Evolutionary conservation across 1,140 invertebrate genomes (phyloP).

Genomic region (Drosophila gunungcola): DNA sequence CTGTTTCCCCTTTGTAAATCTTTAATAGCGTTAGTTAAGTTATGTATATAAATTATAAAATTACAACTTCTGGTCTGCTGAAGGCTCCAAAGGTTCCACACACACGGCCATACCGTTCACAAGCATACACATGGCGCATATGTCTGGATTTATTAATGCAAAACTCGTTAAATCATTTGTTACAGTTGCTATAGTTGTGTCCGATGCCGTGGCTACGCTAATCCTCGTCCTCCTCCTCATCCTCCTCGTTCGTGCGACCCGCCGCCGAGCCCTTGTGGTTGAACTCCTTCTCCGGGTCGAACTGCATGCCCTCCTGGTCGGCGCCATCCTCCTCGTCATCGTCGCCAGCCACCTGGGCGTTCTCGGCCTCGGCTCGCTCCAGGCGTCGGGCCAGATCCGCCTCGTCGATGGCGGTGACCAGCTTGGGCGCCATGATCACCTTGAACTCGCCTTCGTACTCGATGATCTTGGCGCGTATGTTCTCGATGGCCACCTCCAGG

Average conservation of each 20-base stretch:
- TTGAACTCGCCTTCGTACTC: conserved; percentile 96
- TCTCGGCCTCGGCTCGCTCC: conserved; percentile 96
- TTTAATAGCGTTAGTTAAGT: conserved; percentile 22
- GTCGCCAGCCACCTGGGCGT: conserved; percentile 96
- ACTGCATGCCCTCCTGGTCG: conserved; percentile 85
- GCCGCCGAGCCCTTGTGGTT: conserved; percentile 67
- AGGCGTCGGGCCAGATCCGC: conserved; percentile 96
- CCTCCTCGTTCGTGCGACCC: conserved; percentile 58
- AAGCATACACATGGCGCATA: not conserved
- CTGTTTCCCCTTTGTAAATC: conserved; percentile 9
- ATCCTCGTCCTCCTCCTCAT: conserved; percentile 65
- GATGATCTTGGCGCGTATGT: conserved; percentile 94
- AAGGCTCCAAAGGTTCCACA: not conserved
- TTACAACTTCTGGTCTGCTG: conserved; percentile 8
- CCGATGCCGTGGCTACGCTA: conserved; percentile 26
- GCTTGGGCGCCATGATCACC: conserved; percentile 98
- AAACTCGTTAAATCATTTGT: conserved; percentile 17
- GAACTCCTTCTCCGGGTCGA: conserved; percentile 84
- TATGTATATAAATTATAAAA: conserved; percentile 26
- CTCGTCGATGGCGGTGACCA: conserved; percentile 99
- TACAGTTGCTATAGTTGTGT: conserved; percentile 17
- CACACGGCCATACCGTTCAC: not conserved
- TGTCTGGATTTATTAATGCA: conserved; percentile 21
- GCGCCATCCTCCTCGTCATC: conserved; percentile 94
- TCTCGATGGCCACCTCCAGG: conserved; percentile 94